Evolutionary conservation across 1,140 invertebrate genomes (phyloP).

Genomic region (Penaeus indicus): DNA sequence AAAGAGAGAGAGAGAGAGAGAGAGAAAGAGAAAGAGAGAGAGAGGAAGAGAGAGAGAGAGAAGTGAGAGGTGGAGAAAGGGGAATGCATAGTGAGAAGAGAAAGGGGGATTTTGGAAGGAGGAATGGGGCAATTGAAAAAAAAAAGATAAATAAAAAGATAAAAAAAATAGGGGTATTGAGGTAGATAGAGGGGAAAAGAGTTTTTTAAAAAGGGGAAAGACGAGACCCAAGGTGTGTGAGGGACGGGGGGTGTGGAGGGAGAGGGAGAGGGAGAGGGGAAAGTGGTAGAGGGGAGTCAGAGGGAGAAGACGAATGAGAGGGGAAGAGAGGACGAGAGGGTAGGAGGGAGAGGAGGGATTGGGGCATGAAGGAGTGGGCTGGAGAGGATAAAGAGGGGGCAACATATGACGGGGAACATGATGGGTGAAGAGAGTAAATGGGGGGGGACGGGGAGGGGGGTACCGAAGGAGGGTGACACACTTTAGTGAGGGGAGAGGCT

Average conservation of each 20-base stretch:
- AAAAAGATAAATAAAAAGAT: not conserved
- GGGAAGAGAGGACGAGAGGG: not conserved
- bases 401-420: too few relatives aligned
- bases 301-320: conserved; percentile 13
- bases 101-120: not conserved
- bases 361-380: not conserved
- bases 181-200: not conserved
- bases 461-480: not conserved
- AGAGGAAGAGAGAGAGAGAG: not conserved
- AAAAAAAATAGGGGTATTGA: not conserved
- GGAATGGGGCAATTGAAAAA: not conserved
- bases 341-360: not conserved
- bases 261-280: conserved; percentile 21
- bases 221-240: not conserved
- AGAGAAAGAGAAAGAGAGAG: not conserved
- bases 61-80: not conserved
- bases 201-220: not conserved
- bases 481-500: not conserved
- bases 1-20: not conserved
- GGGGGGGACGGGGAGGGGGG: too few relatives aligned
- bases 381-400: too few relatives aligned
- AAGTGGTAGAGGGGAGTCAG: too few relatives aligned
- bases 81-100: not conserved
- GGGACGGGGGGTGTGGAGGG: not conserved
- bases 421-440: too few relatives aligned